Conservation (phyloP, 1,140 invertebrate genomes). For the Dermatophagoides farinae region DNA sequence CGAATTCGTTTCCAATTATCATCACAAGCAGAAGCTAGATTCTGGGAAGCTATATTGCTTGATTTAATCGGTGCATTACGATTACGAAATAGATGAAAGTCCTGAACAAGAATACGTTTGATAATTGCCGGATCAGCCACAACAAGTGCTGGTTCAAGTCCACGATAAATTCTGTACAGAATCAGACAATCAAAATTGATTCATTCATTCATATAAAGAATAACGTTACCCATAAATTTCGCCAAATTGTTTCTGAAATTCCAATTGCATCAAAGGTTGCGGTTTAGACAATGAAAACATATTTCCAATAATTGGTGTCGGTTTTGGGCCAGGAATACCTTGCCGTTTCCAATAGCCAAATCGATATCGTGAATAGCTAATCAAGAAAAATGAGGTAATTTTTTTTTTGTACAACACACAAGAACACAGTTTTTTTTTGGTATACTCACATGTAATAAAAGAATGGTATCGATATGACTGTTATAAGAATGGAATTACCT, state of each 20-base stretch:
- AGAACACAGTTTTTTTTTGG: too few species aligned
- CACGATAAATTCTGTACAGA: neutral
- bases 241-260: constrained; percentile 5
- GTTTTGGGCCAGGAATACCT: neutral
- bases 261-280: neutral
- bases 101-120: constrained; percentile 12
- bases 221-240: constrained; percentile 10
- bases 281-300: neutral
- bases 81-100: constrained; percentile 16
- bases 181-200: neutral
- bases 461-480: too few species aligned
- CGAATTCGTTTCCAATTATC: constrained; percentile 35
- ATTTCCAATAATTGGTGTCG: neutral
- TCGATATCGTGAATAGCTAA: neutral
- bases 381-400: neutral
- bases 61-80: neutral
- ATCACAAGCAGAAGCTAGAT: constrained; percentile 26
- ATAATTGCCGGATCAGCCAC: constrained; percentile 16
- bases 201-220: neutral
- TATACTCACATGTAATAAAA: too few species aligned
- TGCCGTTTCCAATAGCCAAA: neutral
- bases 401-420: too few species aligned
- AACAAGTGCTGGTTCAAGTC: constrained; percentile 1
- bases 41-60: neutral
- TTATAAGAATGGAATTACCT: too few species aligned